These are phyloP conservation scores for Chrysaora quinquecirrha DNA, from an alignment of 30 jellyfish, hydroid and myxozoan species.

Conservation along the genomic window DNA sequence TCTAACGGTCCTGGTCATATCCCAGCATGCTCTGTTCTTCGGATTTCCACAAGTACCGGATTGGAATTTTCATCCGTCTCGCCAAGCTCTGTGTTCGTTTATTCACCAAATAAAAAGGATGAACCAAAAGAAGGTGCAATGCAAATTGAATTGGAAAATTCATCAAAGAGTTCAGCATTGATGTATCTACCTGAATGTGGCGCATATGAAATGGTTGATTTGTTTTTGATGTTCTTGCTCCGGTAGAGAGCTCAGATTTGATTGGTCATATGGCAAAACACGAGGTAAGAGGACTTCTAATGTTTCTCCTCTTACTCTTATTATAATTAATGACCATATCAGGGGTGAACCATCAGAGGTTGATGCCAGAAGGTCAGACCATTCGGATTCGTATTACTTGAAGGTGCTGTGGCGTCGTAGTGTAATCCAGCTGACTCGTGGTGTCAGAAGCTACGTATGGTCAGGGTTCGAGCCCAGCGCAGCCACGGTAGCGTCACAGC, in stretches of 20 bases:
- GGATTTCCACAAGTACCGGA: conserved; percentile 77
- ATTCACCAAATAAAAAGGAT: conserved; percentile 65
- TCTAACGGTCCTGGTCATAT: conserved; percentile 91
- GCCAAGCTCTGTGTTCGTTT: conserved; percentile 67
- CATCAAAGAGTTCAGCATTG: conserved; percentile 34
- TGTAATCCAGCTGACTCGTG: too few species aligned
- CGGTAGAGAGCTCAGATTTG: conserved; percentile 51
- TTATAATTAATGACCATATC: too few species aligned
- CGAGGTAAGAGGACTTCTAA: too few species aligned
- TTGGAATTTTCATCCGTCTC: conserved; percentile 69
- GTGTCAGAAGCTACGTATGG: too few species aligned
- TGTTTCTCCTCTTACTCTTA: too few species aligned
- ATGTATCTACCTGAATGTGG: conserved; percentile 81
- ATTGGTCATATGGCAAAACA: conserved; percentile 61
- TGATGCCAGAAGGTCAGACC: too few species aligned
- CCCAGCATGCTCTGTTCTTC: conserved; percentile 68
- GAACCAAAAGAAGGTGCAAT: conserved; percentile 78
- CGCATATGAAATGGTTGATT: conserved; percentile 71
- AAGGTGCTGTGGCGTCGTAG: too few species aligned
- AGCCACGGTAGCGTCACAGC: too few species aligned
- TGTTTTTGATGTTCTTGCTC: conserved; percentile 86
- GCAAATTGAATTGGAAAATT: conserved; percentile 38
- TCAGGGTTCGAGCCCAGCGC: too few species aligned
- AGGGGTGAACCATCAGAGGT: too few species aligned
- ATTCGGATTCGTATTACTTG: too few species aligned